These are phyloP conservation scores for Aproaerema taeniolella DNA, from an alignment of 2,888 invertebrate species.

Conservation along the genomic window DNA sequence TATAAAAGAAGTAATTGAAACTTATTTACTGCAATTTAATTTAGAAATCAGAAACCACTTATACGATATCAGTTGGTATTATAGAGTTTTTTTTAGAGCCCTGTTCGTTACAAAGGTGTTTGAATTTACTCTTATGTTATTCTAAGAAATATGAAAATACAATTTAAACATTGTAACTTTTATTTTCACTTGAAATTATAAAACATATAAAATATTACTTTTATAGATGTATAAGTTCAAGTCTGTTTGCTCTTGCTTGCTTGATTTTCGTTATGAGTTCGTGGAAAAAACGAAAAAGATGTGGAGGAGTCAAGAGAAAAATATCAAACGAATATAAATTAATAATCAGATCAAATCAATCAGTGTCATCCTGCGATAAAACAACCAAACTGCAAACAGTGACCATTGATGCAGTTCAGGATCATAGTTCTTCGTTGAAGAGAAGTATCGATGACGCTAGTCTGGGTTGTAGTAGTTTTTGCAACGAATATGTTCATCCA, in stretches of 20 bases:
- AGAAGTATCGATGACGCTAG: too few species aligned
- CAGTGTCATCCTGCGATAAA: constrained; percentile 1
- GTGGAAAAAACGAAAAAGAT: not conserved
- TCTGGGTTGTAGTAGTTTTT: not conserved
- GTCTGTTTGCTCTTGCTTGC: constrained; percentile 1
- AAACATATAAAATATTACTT: not conserved
- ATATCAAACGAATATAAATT: constrained; percentile 1
- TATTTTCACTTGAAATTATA: constrained; percentile 4
- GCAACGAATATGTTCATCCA: too few species aligned
- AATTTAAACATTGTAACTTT: constrained; percentile 1
- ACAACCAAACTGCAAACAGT: too few species aligned
- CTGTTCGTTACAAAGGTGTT: constrained; percentile 3
- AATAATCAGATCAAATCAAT: constrained; percentile 1
- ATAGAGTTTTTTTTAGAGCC: constrained; percentile 2
- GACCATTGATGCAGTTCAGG: too few species aligned
- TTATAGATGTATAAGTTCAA: too few species aligned
- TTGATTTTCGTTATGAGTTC: not conserved
- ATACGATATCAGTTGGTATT: constrained; percentile 1
- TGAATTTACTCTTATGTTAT: not conserved
- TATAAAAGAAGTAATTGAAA: constrained; percentile 3
- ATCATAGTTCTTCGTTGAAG: not conserved
- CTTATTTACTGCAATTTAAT: constrained; percentile 1
- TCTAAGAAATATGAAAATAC: not conserved
- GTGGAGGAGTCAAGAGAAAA: not conserved
- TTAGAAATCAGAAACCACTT: constrained; percentile 4